Percentiles rank a stretch among this genome's conserved stretches.
Conservation (phyloP, 2,113 vertebrate genomes). For the Plestiodon gilberti region DNA sequence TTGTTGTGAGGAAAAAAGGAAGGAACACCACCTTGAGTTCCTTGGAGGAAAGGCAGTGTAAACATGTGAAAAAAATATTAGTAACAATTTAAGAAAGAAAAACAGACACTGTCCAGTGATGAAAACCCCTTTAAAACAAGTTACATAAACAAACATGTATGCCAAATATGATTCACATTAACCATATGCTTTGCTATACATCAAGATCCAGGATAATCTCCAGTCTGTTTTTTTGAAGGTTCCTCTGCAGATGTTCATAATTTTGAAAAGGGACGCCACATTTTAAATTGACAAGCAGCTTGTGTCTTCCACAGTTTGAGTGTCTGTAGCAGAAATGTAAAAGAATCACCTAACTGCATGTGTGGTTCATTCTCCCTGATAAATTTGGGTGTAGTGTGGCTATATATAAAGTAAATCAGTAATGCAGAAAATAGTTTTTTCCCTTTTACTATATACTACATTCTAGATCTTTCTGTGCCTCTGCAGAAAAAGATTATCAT, state of each 20-base stretch:
- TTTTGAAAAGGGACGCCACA: neutral
- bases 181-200: neutral
- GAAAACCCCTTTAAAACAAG: neutral
- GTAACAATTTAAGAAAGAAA: too few species aligned
- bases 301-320: neutral
- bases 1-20: too few species aligned
- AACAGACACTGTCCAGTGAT: neutral
- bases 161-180: neutral
- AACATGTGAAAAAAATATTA: too few species aligned
- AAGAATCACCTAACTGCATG: neutral
- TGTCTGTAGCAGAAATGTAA: neutral
- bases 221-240: neutral
- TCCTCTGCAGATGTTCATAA: neutral
- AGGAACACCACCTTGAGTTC: too few species aligned
- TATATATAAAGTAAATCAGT: neutral
- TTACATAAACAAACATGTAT: neutral
- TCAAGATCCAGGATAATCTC: neutral
- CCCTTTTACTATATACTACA: neutral
- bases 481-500: neutral
- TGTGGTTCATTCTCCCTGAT: neutral
- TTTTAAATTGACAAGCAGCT: neutral
- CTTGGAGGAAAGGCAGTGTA: too few species aligned
- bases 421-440: neutral
- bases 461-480: neutral
- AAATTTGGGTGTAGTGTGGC: neutral